A percentile compares a stretch with the other conserved stretches of the same genome.
Conservation (phyloP, 2,888 invertebrate genomes). For the Apotomis capreana region DNA sequence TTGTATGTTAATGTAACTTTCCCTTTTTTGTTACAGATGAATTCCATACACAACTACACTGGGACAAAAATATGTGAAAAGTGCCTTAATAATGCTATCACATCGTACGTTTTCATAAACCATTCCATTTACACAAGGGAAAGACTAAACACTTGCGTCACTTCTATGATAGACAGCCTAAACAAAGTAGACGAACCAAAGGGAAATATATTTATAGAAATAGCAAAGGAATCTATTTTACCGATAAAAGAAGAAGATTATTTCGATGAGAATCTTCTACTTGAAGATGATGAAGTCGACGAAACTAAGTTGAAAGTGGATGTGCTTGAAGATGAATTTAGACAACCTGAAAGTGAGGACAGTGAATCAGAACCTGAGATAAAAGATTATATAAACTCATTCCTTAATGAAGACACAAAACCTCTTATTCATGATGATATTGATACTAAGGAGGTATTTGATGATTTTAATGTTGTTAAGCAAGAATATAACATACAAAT, state of each 20-base stretch:
- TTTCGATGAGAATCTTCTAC: constrained; percentile 51
- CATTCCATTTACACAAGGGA: constrained; percentile 62
- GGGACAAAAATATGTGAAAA: constrained; percentile 74
- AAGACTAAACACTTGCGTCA: constrained; percentile 65
- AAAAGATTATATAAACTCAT: constrained; percentile 29
- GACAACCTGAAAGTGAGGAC: constrained; percentile 63
- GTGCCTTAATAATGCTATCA: constrained; percentile 68
- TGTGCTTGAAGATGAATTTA: constrained; percentile 75
- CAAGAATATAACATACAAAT: constrained; percentile 13
- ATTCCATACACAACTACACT: constrained; percentile 57
- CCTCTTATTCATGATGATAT: constrained; percentile 1
- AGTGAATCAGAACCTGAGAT: constrained; percentile 45
- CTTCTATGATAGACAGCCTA: constrained; percentile 61
- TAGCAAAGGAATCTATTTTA: constrained; percentile 62
- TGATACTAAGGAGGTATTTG: constrained; percentile 15
- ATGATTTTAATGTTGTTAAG: constrained; percentile 8
- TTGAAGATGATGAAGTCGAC: constrained; percentile 53
- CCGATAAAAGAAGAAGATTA: constrained; percentile 53
- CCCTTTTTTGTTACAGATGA: constrained; percentile 71
- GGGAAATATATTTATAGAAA: constrained; percentile 68
- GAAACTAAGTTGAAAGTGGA: constrained; percentile 63
- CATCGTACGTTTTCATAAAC: constrained; percentile 66
- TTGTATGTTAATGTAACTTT: constrained; percentile 41
- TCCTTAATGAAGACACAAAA: constrained; percentile 29
- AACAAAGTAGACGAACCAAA: constrained; percentile 50